Percentiles rank a stretch among this genome's conserved stretches.
Conservation (phyloP, 2,888 invertebrate genomes). For the Drosophila parthenogenetica region DNA sequence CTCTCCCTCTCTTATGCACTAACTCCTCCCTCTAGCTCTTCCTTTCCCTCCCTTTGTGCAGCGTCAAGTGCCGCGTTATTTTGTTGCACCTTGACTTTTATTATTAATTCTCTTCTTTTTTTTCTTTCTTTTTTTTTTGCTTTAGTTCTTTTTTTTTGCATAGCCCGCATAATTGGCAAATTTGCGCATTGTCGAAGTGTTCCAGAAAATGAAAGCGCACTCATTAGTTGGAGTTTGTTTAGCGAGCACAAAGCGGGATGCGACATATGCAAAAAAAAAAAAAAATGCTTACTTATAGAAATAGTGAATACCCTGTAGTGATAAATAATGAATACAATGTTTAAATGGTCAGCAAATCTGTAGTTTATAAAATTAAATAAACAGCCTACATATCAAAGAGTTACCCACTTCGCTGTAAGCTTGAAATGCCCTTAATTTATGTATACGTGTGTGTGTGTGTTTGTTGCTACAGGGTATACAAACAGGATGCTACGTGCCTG, state of each 20-base stretch:
- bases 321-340: too few relatives aligned
- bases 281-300: neutral
- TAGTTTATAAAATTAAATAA: too few relatives aligned
- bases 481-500: slow-evolving; percentile 53
- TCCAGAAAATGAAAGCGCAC: slow-evolving; percentile 52
- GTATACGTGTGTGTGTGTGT: neutral
- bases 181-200: slow-evolving; percentile 50
- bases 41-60: slow-evolving; percentile 26
- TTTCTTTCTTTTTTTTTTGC: slow-evolving; percentile 6
- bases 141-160: slow-evolving; percentile 32
- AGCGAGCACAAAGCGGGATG: slow-evolving; percentile 45
- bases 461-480: slow-evolving; percentile 11
- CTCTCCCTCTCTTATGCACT: neutral
- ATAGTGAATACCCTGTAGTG: slow-evolving; percentile 11
- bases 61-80: slow-evolving; percentile 73
- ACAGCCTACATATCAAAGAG: too few relatives aligned
- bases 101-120: slow-evolving; percentile 29
- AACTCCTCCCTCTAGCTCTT: neutral
- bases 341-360: too few relatives aligned
- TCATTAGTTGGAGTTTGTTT: slow-evolving; percentile 76
- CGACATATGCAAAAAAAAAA: slow-evolving; percentile 40
- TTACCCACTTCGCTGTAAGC: neutral
- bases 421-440: too few relatives aligned
- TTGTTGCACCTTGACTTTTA: slow-evolving; percentile 75
- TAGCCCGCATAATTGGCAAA: slow-evolving; percentile 72